Evolutionary conservation across 1,140 invertebrate species (phyloP).

Genomic region (Bombyx mandarina): DNA sequence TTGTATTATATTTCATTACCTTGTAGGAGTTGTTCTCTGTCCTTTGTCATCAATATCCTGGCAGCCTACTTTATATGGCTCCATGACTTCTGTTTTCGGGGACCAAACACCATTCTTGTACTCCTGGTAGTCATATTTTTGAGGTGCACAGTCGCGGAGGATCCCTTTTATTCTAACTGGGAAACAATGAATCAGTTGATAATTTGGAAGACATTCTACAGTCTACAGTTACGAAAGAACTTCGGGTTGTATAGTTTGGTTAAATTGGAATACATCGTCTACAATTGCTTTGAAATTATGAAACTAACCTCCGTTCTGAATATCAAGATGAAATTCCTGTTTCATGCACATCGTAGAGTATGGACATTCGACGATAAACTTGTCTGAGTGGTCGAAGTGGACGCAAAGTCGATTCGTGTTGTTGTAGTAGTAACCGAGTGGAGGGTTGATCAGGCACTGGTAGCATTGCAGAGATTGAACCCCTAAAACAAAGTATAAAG

Average conservation of each 20-base stretch:
- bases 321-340: slow-evolving; percentile 74
- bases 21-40: slow-evolving; percentile 63
- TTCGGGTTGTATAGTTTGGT: background rate
- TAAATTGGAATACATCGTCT: background rate
- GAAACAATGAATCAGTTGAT: slow-evolving; percentile 26
- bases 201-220: too few relatives aligned
- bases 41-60: slow-evolving; percentile 73
- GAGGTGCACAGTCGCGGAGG: slow-evolving; percentile 80
- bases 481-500: slow-evolving; percentile 29
- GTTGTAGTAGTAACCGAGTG: slow-evolving; percentile 55
- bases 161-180: slow-evolving; percentile 75
- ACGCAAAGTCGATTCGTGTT: slow-evolving; percentile 75
- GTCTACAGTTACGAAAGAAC: background rate
- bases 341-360: slow-evolving; percentile 87
- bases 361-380: slow-evolving; percentile 80
- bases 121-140: slow-evolving; percentile 75
- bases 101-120: slow-evolving; percentile 75
- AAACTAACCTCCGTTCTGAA: slow-evolving; percentile 74
- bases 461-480: slow-evolving; percentile 73
- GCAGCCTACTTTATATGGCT: slow-evolving; percentile 80
- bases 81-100: slow-evolving; percentile 72
- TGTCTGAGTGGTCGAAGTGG: slow-evolving; percentile 78
- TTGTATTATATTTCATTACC: slow-evolving; percentile 27
- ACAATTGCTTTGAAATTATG: background rate
- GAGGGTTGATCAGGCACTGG: slow-evolving; percentile 76